phyloP scores from a whole-genome alignment of 2,113 vertebrate genomes.

The Acanthisitta chloris region DNA sequence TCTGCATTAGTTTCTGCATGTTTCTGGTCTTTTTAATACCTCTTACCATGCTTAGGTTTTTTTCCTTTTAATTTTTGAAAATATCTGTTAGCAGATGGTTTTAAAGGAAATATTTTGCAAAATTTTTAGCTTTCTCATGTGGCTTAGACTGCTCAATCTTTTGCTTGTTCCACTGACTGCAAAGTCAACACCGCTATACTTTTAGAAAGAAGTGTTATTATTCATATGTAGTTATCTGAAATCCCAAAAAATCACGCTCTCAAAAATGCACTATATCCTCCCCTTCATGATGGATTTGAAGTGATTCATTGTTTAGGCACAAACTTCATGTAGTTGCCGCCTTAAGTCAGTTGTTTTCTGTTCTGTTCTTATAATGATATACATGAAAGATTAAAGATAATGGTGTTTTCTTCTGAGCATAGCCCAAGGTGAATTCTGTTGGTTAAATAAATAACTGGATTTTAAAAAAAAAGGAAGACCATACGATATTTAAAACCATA shows the following conservation, averaged over 20 bases:
- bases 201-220: not conserved
- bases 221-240: not conserved
- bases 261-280: not conserved
- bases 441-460: slow-evolving; percentile 20
- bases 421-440: slow-evolving; percentile 13
- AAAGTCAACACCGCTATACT: not conserved
- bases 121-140: not conserved
- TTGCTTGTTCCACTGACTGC: not conserved
- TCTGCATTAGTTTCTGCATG: not conserved
- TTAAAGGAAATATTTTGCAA: not conserved
- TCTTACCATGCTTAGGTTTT: not conserved
- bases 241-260: not conserved
- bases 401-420: not conserved
- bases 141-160: not conserved
- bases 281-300: not conserved
- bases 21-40: not conserved
- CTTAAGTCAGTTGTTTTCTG: not conserved
- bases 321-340: not conserved
- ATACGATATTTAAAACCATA: not conserved
- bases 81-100: not conserved
- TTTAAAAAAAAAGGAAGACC: not conserved
- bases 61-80: not conserved
- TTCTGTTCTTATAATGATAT: not conserved
- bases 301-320: not conserved
- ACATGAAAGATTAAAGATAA: slow-evolving; percentile 48